Conservation (phyloP, 2,888 invertebrate species). For the Sphinx pinastri region DNA sequence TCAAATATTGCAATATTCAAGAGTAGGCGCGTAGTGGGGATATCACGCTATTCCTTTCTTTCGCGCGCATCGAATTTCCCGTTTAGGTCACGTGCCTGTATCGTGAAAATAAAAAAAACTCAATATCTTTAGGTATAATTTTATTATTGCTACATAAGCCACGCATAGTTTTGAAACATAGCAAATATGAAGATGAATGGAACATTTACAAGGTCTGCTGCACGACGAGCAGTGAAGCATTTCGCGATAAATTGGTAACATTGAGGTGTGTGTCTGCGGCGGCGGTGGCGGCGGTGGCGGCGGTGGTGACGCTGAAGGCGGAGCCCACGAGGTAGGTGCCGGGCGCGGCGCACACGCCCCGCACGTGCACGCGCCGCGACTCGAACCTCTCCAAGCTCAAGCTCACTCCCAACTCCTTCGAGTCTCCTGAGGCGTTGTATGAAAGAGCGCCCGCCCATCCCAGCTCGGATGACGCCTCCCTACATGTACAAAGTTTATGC, state of each 20-base stretch:
- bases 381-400: slow-evolving; percentile 78
- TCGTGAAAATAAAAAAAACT: no score
- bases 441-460: slow-evolving; percentile 78
- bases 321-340: slow-evolving; percentile 88
- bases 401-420: slow-evolving; percentile 66
- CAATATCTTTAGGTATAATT: no score
- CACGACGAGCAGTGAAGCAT: slow-evolving; percentile 71
- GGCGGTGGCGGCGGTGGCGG: slow-evolving; percentile 44
- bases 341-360: slow-evolving; percentile 85
- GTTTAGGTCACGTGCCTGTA: no score
- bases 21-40: no score
- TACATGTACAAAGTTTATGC: slow-evolving; percentile 43
- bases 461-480: slow-evolving; percentile 63
- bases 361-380: slow-evolving; percentile 82
- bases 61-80: no score
- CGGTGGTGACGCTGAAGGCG: slow-evolving; percentile 75
- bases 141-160: background rate
- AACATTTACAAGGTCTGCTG: slow-evolving; percentile 44
- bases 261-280: slow-evolving; percentile 43
- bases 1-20: no score
- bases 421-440: slow-evolving; percentile 67
- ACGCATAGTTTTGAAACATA: background rate
- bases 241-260: slow-evolving; percentile 56
- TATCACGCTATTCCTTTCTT: no score
- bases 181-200: background rate